These are phyloP conservation scores for Trachymyrmex septentrionalis DNA, from an alignment of 1,140 invertebrate genomes.

Conservation along the genomic window DNA sequence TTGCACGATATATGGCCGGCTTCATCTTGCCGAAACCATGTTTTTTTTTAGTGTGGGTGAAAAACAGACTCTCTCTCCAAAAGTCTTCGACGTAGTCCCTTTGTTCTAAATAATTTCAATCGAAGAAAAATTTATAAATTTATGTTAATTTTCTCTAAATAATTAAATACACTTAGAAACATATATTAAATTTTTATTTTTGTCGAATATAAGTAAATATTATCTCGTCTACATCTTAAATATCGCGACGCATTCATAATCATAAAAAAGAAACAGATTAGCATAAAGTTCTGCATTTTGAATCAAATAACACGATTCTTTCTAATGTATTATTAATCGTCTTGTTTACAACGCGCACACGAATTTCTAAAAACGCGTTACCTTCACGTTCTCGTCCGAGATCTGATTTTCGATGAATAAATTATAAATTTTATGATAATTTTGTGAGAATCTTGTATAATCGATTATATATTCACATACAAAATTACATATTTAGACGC, in stretches of 20 bases:
- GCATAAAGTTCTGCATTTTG: background rate
- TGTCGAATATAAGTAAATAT: too few species aligned
- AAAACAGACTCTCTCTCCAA: background rate
- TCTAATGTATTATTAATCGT: background rate
- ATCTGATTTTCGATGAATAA: conserved; percentile 45
- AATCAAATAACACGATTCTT: background rate
- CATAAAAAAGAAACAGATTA: background rate
- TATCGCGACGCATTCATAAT: background rate
- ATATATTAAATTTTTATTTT: background rate
- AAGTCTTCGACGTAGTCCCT: background rate
- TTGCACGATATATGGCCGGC: conserved; percentile 67
- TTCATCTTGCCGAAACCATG: conserved; percentile 26
- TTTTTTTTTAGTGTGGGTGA: conserved; percentile 52
- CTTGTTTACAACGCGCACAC: background rate
- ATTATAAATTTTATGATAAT: conserved; percentile 32
- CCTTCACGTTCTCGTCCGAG: background rate
- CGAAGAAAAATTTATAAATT: background rate
- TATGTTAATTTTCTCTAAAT: background rate
- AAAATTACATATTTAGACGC: conserved; percentile 62
- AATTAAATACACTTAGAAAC: background rate
- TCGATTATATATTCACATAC: conserved; percentile 66
- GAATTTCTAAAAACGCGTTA: conserved; percentile 15
- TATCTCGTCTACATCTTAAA: background rate
- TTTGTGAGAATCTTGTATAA: conserved; percentile 44
- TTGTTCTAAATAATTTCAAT: background rate